Evolutionary conservation across 1,140 invertebrate species (phyloP).

Genomic region (Catajapyx aquilonaris): DNA sequence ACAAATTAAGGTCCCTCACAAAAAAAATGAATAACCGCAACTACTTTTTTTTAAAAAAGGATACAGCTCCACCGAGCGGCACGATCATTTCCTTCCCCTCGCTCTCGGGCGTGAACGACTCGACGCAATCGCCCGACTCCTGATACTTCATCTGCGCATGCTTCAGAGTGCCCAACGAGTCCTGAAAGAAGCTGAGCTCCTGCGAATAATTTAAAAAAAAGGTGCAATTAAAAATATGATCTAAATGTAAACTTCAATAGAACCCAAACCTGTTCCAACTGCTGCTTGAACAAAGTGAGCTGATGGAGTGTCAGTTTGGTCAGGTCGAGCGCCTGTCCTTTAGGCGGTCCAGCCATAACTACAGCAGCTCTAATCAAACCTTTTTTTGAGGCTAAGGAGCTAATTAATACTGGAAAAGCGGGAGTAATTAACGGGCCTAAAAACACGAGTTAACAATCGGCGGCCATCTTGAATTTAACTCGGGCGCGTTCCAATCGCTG

Average conservation of each 20-base stretch:
- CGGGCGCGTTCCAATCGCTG: too few species aligned
- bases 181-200: slow-evolving; percentile 70
- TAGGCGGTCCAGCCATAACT: slow-evolving; percentile 27
- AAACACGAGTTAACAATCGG: too few species aligned
- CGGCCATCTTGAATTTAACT: too few species aligned
- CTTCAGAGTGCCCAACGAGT: slow-evolving; percentile 70
- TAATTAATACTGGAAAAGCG: too few species aligned
- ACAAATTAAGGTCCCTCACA: too few species aligned
- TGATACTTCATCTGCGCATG: slow-evolving; percentile 74
- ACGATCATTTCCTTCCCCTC: slow-evolving; percentile 69
- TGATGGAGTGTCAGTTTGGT: slow-evolving; percentile 54
- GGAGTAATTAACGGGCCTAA: too few species aligned
- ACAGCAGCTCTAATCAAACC: too few species aligned
- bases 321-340: slow-evolving; percentile 51
- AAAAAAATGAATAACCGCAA: too few species aligned
- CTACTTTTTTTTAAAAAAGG: too few species aligned
- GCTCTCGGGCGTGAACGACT: slow-evolving; percentile 46
- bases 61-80: slow-evolving; percentile 69
- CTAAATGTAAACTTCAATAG: slow-evolving; percentile 7
- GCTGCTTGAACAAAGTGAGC: slow-evolving; percentile 58
- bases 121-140: slow-evolving; percentile 63
- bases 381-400: too few species aligned
- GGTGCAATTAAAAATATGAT: slow-evolving; percentile 7
- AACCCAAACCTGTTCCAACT: slow-evolving; percentile 51
- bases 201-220: slow-evolving; percentile 21